These are phyloP conservation scores for Amphiduros pacificus DNA, from an alignment of 2,888 invertebrate genomes.

Conservation along the genomic window DNA sequence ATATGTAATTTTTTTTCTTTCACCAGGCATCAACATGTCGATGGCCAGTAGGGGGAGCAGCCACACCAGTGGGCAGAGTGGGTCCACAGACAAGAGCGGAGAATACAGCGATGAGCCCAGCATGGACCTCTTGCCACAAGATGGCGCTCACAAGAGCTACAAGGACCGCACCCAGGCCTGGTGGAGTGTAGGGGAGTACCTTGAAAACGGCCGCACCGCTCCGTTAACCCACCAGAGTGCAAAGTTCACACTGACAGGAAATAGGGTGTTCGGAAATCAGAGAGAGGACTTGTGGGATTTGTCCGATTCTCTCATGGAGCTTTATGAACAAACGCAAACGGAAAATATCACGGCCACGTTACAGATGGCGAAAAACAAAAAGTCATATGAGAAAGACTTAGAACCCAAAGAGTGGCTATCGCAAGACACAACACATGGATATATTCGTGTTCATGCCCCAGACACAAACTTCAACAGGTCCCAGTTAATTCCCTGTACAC, in stretches of 20 bases:
- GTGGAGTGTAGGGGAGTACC: slow-evolving; percentile 28
- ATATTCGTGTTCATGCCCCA: slow-evolving; percentile 54
- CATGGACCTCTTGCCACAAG: neutral
- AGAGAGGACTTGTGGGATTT: slow-evolving; percentile 56
- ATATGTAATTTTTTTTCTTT: neutral
- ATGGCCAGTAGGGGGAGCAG: slow-evolving; percentile 17
- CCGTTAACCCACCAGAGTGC: slow-evolving; percentile 29
- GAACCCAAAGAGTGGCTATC: slow-evolving; percentile 40
- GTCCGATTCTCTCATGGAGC: slow-evolving; percentile 53
- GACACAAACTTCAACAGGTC: slow-evolving; percentile 41
- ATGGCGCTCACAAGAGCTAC: slow-evolving; percentile 7
- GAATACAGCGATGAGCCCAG: slow-evolving; percentile 1
- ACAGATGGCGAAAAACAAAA: slow-evolving; percentile 19
- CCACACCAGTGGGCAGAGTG: slow-evolving; percentile 17
- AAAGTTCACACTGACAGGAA: slow-evolving; percentile 25
- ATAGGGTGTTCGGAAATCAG: slow-evolving; percentile 24
- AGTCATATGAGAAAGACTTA: slow-evolving; percentile 4
- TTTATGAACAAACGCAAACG: slow-evolving; percentile 31
- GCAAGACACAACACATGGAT: slow-evolving; percentile 53
- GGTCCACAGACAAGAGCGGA: neutral
- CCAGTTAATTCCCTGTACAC: slow-evolving; percentile 52
- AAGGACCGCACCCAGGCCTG: slow-evolving; percentile 22
- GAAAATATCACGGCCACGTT: slow-evolving; percentile 12
- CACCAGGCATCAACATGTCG: slow-evolving; percentile 19
- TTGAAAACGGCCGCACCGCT: neutral